Percentiles rank a stretch among this genome's conserved stretches.
Evolutionary conservation across 2,113 vertebrate genomes (phyloP).

Genomic region (Leptocoma aspasia): DNA sequence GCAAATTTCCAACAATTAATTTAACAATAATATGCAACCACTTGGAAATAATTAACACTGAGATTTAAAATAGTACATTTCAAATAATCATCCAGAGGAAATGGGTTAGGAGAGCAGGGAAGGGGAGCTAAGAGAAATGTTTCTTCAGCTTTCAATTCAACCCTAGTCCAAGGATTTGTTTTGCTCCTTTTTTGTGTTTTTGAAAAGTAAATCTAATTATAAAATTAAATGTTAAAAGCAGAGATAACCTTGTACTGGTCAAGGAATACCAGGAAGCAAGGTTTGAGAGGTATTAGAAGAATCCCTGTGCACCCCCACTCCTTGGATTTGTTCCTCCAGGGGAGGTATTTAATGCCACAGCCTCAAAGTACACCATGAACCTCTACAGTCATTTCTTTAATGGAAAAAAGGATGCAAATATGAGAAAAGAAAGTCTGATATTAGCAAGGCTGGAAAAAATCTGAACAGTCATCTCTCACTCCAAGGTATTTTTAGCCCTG

Average conservation of each 20-base stretch:
- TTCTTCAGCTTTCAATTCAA: background rate
- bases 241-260: background rate
- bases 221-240: background rate
- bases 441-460: background rate
- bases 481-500: background rate
- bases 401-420: background rate
- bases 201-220: background rate
- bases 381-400: background rate
- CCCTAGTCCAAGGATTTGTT: background rate
- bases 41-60: conserved; percentile 1
- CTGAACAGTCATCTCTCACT: background rate
- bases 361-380: background rate
- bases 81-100: background rate
- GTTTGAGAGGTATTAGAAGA: background rate
- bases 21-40: background rate
- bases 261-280: background rate
- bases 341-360: background rate
- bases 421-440: conserved; percentile 9
- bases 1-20: background rate
- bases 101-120: background rate
- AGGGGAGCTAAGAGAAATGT: background rate
- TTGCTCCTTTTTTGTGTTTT: background rate
- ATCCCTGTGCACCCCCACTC: background rate
- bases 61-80: background rate
- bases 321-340: background rate